Conservation (phyloP, 2,888 invertebrate genomes). For the Dilophus febrilis region DNA sequence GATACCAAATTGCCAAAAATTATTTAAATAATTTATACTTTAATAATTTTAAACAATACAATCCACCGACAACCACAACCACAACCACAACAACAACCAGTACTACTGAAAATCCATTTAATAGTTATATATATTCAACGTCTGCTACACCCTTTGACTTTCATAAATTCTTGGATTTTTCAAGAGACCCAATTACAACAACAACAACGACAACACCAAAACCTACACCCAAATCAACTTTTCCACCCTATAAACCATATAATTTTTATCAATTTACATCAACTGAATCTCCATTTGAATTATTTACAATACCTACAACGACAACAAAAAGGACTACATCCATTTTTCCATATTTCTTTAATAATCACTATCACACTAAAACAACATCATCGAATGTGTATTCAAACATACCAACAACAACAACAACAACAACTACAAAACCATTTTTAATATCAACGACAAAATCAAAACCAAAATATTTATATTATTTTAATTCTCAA, state of each 20-base stretch:
- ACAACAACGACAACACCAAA: neutral
- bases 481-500: no score
- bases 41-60: slow-evolving; percentile 5
- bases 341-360: neutral
- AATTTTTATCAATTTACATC: neutral
- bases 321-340: slow-evolving; percentile 1
- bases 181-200: neutral
- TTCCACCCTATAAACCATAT: neutral
- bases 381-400: slow-evolving; percentile 33
- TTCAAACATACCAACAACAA: slow-evolving; percentile 35
- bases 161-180: neutral
- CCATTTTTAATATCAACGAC: neutral
- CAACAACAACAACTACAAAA: neutral
- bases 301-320: neutral
- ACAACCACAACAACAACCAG: slow-evolving; percentile 10
- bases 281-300: no score
- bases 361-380: slow-evolving; percentile 4
- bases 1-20: slow-evolving; percentile 4
- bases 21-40: slow-evolving; percentile 6
- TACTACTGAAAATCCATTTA: slow-evolving; percentile 7
- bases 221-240: neutral
- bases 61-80: slow-evolving; percentile 9
- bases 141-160: neutral
- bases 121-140: neutral
- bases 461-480: no score